phyloP scores from a whole-genome alignment of 2,888 invertebrate species.

The Dascillus cervinus region DNA sequence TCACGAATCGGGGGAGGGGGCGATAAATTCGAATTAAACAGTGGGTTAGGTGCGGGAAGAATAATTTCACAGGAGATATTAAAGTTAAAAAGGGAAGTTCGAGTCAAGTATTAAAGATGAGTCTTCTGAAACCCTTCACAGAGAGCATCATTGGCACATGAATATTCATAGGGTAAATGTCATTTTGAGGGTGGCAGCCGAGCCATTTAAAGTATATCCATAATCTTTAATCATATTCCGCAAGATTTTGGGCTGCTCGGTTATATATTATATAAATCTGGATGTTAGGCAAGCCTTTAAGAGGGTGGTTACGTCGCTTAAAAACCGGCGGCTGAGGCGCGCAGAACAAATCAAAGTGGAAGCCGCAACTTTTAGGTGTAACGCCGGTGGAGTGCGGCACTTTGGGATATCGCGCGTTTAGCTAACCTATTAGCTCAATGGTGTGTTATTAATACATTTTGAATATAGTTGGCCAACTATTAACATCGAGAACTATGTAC shows the following conservation, averaged over 20 bases:
- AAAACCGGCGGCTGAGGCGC: too few relatives aligned
- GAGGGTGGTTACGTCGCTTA: too few relatives aligned
- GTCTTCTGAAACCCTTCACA: constrained; percentile 18
- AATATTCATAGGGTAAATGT: constrained; percentile 19
- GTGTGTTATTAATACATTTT: constrained; percentile 40
- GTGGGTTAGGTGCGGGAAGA: too few relatives aligned
- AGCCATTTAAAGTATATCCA: constrained; percentile 16
- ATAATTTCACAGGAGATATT: constrained; percentile 17
- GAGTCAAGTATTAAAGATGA: constrained; percentile 17
- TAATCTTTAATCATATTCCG: constrained; percentile 19
- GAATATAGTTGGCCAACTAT: constrained; percentile 39
- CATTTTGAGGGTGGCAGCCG: constrained; percentile 17
- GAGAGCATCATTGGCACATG: constrained; percentile 19
- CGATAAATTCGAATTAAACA: too few relatives aligned
- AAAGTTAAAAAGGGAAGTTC: constrained; percentile 18
- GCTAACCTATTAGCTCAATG: constrained; percentile 35
- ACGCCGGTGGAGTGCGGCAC: too few relatives aligned
- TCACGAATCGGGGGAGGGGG: too few relatives aligned
- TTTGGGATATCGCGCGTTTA: too few relatives aligned
- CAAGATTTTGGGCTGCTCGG: constrained; percentile 14
- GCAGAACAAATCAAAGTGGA: too few relatives aligned
- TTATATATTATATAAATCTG: not conserved
- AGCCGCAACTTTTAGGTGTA: too few relatives aligned
- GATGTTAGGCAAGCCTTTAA: constrained; percentile 5
- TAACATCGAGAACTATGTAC: not conserved